These are phyloP conservation scores for Apodemia duryi DNA, from an alignment of 2,888 invertebrate species.

Conservation along the genomic window DNA sequence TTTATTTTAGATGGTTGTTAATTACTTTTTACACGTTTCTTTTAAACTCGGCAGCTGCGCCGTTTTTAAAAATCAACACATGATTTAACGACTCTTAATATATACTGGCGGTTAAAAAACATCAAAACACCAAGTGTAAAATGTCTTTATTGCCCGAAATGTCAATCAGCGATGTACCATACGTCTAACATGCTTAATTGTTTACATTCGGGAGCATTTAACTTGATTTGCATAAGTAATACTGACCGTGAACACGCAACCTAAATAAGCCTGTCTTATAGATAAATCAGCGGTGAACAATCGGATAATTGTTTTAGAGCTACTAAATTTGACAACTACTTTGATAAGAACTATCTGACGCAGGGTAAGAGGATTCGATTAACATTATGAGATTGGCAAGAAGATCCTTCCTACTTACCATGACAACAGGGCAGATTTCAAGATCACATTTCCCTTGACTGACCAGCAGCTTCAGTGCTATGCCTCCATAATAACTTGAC, in stretches of 20 bases:
- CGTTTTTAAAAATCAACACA: too few species aligned
- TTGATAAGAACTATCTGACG: slow-evolving; percentile 1
- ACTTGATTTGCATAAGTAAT: background rate
- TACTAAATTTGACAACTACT: background rate
- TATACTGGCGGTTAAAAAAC: background rate
- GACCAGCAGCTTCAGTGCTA: slow-evolving; percentile 4
- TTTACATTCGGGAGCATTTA: background rate
- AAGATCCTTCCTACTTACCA: slow-evolving; percentile 1
- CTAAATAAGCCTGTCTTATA: too few species aligned
- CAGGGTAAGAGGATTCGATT: background rate
- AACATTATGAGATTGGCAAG: background rate
- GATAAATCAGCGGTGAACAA: background rate
- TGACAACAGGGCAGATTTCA: slow-evolving; percentile 7
- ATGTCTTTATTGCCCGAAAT: background rate
- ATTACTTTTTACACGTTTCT: background rate
- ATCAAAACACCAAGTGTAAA: background rate
- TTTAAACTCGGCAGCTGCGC: background rate
- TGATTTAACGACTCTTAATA: background rate
- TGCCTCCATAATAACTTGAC: background rate
- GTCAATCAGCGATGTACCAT: slow-evolving; percentile 1
- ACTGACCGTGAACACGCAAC: too few species aligned
- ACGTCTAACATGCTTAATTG: background rate
- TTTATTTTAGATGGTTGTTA: background rate
- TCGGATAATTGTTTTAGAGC: background rate
- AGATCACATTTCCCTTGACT: slow-evolving; percentile 1